phyloP scores from a whole-genome alignment of 2,888 invertebrate species.

The Tetranychus piercei region DNA sequence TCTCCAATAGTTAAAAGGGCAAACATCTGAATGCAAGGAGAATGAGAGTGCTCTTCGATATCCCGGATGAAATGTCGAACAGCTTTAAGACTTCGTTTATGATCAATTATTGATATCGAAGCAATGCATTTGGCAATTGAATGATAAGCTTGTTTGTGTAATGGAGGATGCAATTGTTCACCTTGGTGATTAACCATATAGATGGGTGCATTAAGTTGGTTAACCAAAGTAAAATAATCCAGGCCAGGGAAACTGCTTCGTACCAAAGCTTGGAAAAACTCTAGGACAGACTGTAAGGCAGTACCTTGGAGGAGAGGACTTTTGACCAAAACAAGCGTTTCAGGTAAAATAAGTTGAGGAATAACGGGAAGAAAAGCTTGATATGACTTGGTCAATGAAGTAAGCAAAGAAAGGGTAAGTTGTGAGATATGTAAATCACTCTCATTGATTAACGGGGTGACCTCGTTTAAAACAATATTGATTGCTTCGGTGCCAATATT shows the following conservation, averaged over 20 bases:
- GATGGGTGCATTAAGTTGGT: constrained; percentile 34
- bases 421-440: constrained; percentile 86
- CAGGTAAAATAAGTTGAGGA: constrained; percentile 55
- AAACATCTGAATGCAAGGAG: constrained; percentile 71
- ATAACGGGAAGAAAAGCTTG: constrained; percentile 51
- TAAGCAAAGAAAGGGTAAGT: constrained; percentile 59
- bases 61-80: constrained; percentile 34
- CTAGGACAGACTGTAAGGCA: constrained; percentile 70
- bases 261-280: constrained; percentile 79
- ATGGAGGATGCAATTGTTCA: constrained; percentile 24
- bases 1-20: constrained; percentile 86
- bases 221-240: constrained; percentile 52
- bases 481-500: constrained; percentile 51
- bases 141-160: constrained; percentile 54
- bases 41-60: constrained; percentile 37
- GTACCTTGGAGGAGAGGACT: constrained; percentile 83
- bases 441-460: constrained; percentile 76
- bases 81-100: constrained; percentile 46
- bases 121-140: constrained; percentile 92
- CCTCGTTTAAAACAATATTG: constrained; percentile 60
- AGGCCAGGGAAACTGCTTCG: constrained; percentile 53
- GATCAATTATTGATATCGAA: constrained; percentile 53
- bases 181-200: constrained; percentile 29
- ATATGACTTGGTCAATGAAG: constrained; percentile 58
- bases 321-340: constrained; percentile 64